Conservation (phyloP, 2,888 invertebrate genomes). For the Drosophila incognita region DNA sequence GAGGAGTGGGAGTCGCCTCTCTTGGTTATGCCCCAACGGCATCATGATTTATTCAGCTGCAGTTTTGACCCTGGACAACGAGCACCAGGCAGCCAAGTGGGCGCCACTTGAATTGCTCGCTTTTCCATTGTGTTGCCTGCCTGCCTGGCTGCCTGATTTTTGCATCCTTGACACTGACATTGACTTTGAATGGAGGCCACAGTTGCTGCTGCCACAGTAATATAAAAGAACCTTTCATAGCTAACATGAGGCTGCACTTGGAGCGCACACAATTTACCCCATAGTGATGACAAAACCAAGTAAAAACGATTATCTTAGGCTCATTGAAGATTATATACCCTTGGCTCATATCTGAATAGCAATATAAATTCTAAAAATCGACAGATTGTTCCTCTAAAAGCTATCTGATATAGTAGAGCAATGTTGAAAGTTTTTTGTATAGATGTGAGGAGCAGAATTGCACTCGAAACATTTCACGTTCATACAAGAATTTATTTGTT, state of each 20-base stretch:
- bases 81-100: constrained; percentile 56
- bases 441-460: no score
- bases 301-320: not conserved
- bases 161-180: constrained; percentile 73
- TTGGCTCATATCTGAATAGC: not conserved
- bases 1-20: constrained; percentile 2
- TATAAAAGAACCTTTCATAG: constrained; percentile 20
- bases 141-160: constrained; percentile 34
- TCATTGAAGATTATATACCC: not conserved
- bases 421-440: not conserved
- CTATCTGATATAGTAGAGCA: not conserved
- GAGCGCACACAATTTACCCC: constrained; percentile 25
- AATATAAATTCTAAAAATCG: not conserved
- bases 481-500: no score
- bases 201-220: constrained; percentile 1
- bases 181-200: constrained; percentile 60
- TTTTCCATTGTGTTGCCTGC: constrained; percentile 44
- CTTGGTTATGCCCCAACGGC: constrained; percentile 18
- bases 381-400: not conserved
- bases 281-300: constrained; percentile 27
- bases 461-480: no score
- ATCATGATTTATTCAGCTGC: constrained; percentile 60
- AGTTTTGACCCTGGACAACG: constrained; percentile 35
- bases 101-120: constrained; percentile 49
- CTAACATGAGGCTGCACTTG: constrained; percentile 28